Evolutionary conservation across 64 coral and sea anemone genomes (phyloP).

Genomic region (Stichodactyla helianthus): DNA sequence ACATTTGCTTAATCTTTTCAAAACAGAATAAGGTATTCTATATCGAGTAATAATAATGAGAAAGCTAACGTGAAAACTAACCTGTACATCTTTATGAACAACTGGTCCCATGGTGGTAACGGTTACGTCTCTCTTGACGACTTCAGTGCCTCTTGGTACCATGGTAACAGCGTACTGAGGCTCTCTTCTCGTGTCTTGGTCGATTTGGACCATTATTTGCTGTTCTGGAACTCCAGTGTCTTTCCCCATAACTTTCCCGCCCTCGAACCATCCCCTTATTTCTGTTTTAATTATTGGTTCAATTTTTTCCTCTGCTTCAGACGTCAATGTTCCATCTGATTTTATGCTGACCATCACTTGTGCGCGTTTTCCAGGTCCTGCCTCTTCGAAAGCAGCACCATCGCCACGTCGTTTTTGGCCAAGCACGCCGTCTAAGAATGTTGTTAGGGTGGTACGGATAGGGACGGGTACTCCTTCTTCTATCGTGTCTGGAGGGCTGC

Average conservation of each 20-base stretch:
- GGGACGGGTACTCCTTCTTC: slow-evolving; percentile 25
- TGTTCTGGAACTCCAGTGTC: slow-evolving; percentile 61
- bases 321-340: slow-evolving; percentile 51
- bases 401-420: slow-evolving; percentile 48
- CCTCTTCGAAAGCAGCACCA: slow-evolving; percentile 30
- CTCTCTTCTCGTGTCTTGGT: slow-evolving; percentile 67
- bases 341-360: slow-evolving; percentile 80
- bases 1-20: not conserved
- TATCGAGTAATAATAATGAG: too few relatives aligned
- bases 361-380: slow-evolving; percentile 45
- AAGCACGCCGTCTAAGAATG: slow-evolving; percentile 54
- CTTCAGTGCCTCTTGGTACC: slow-evolving; percentile 64
- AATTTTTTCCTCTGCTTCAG: slow-evolving; percentile 83
- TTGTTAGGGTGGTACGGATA: slow-evolving; percentile 38
- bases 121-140: slow-evolving; percentile 93
- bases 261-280: slow-evolving; percentile 93
- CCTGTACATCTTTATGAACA: slow-evolving; percentile 51
- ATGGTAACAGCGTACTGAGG: slow-evolving; percentile 41
- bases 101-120: slow-evolving; percentile 78
- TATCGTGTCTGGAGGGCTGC: not conserved
- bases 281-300: slow-evolving; percentile 97
- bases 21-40: not conserved
- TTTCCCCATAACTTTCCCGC: slow-evolving; percentile 68
- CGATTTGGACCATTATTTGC: slow-evolving; percentile 80
- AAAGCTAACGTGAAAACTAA: not conserved